Evolutionary conservation across 1,140 invertebrate species (phyloP).

Genomic region (Leptinotarsa lineolata): DNA sequence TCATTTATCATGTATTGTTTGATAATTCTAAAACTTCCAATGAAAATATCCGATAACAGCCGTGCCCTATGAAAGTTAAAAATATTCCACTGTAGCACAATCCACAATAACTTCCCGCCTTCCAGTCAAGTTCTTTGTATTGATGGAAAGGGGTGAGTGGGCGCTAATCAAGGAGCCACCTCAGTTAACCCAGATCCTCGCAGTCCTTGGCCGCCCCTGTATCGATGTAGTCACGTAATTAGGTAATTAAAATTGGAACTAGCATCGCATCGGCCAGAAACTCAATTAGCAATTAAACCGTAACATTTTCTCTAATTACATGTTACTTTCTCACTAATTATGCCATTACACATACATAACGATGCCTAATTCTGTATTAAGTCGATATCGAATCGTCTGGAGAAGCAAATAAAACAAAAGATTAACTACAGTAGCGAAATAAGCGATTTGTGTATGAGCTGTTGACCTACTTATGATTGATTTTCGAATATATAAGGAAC

Average conservation of each 20-base stretch:
- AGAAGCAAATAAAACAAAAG: conserved; percentile 11
- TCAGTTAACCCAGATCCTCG: not conserved
- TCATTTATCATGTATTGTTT: no score
- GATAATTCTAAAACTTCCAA: no score
- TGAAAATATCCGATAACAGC: no score
- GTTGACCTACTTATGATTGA: no score
- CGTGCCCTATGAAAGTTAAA: no score
- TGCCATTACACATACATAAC: conserved; percentile 46
- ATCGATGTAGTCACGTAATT: conserved; percentile 62
- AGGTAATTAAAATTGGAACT: conserved; percentile 69
- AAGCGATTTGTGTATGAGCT: not conserved
- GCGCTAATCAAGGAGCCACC: conserved; percentile 2
- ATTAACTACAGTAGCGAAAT: not conserved
- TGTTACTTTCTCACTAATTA: conserved; percentile 65
- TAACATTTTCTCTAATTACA: conserved; percentile 68
- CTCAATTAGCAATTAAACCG: conserved; percentile 68
- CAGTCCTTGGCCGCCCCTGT: conserved; percentile 20
- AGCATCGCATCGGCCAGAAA: conserved; percentile 62
- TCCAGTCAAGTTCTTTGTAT: not conserved
- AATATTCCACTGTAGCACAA: no score
- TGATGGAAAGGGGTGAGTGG: not conserved
- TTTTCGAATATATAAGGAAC: no score
- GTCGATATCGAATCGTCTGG: conserved; percentile 20
- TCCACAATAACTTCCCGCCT: no score
- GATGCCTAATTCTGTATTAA: conserved; percentile 29